Conservation (phyloP, 2,797 vertebrate species). For the Lacerta bilineata region DNA sequence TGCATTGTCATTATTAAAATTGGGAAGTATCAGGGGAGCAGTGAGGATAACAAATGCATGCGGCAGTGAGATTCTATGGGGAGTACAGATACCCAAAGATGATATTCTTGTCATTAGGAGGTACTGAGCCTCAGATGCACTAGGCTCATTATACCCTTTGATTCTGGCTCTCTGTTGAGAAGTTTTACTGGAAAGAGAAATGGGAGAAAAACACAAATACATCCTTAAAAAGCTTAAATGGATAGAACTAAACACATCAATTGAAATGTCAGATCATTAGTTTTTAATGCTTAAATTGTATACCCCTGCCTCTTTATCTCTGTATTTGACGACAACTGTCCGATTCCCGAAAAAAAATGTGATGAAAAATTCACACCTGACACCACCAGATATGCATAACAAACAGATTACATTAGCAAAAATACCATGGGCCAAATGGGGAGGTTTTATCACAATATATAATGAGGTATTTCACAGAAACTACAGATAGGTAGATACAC, state of each 20-base stretch:
- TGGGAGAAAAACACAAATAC: constrained; percentile 13
- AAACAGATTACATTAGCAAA: too few species aligned
- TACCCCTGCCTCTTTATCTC: too few species aligned
- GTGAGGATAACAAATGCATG: background rate
- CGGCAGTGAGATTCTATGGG: constrained; percentile 19
- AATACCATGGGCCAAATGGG: too few species aligned
- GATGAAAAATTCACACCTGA: too few species aligned
- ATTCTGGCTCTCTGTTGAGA: constrained; percentile 12
- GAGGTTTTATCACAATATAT: too few species aligned
- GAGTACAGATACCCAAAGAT: constrained; percentile 42
- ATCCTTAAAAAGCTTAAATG: background rate
- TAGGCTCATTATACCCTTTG: constrained; percentile 12
- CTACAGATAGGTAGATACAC: too few species aligned
- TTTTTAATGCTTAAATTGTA: too few species aligned
- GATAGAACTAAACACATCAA: background rate
- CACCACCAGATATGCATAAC: too few species aligned
- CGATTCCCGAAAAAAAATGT: too few species aligned
- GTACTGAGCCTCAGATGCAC: constrained; percentile 41
- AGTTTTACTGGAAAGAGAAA: constrained; percentile 39
- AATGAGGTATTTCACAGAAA: too few species aligned
- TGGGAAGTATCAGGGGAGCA: background rate
- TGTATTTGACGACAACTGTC: too few species aligned
- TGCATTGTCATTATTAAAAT: background rate
- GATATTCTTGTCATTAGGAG: constrained; percentile 47
- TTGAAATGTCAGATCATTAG: background rate